phyloP scores from a whole-genome alignment of 1,140 invertebrate genomes.

The Drosophila funebris region DNA sequence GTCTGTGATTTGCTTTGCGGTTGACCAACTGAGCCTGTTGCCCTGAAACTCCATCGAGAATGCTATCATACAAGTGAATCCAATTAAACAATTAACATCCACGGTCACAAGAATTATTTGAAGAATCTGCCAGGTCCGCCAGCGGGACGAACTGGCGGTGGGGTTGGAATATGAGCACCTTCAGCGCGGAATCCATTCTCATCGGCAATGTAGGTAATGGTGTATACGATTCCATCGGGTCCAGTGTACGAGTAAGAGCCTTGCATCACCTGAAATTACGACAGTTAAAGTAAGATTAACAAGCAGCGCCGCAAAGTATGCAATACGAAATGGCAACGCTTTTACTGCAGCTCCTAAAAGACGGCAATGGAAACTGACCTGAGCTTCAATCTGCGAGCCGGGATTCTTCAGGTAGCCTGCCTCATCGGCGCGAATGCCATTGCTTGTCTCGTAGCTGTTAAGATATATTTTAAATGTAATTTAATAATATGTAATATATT shows the following conservation, averaged over 20 bases:
- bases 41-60: conserved; percentile 29
- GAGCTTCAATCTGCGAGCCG: conserved; percentile 84
- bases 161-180: conserved; percentile 85
- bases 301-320: conserved; percentile 15
- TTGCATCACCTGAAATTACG: conserved; percentile 85
- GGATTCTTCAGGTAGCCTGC: conserved; percentile 86
- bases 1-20: conserved; percentile 25
- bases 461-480: not conserved
- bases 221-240: conserved; percentile 87
- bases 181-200: conserved; percentile 87
- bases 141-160: conserved; percentile 84
- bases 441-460: conserved; percentile 87
- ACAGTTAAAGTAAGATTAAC: not conserved
- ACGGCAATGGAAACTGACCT: conserved; percentile 69
- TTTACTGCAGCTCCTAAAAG: conserved; percentile 5
- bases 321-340: not conserved
- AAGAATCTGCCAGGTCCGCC: conserved; percentile 79
- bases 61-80: conserved; percentile 30
- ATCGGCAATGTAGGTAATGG: conserved; percentile 88
- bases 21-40: conserved; percentile 20
- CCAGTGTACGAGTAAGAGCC: conserved; percentile 88
- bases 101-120: conserved; percentile 58
- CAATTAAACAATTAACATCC: conserved; percentile 25
- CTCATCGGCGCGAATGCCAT: conserved; percentile 87
- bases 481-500: conserved; percentile 2